phyloP scores from a whole-genome alignment of 2,888 invertebrate genomes.

The Epinotia bilunana region DNA sequence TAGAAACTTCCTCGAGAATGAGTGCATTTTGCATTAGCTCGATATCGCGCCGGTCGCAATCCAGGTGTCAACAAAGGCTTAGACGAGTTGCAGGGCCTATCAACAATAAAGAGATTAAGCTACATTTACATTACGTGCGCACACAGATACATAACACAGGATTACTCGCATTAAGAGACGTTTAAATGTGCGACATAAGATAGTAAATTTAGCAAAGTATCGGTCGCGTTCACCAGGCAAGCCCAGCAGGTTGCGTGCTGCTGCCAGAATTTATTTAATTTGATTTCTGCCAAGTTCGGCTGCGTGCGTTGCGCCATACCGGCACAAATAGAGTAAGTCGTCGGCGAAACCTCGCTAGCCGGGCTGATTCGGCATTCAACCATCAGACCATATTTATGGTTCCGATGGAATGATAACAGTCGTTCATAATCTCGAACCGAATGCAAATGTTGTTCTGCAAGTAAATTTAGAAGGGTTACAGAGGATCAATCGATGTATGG shows the following conservation, averaged over 20 bases:
- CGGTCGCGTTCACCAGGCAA: conserved; percentile 49
- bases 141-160: conserved; percentile 15
- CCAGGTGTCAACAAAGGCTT: conserved; percentile 10
- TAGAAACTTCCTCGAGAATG: background rate
- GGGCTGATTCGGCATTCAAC: conserved; percentile 41
- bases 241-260: conserved; percentile 58
- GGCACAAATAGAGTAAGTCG: conserved; percentile 30
- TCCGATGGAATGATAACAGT: conserved; percentile 53
- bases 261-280: conserved; percentile 63
- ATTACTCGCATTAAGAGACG: conserved; percentile 44
- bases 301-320: conserved; percentile 34
- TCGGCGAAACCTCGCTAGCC: conserved; percentile 20
- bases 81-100: conserved; percentile 1
- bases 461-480: conserved; percentile 42
- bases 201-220: conserved; percentile 54
- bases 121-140: background rate
- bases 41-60: conserved; percentile 1
- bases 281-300: conserved; percentile 57
- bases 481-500: conserved; percentile 34
- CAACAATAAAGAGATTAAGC: conserved; percentile 15
- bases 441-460: conserved; percentile 45
- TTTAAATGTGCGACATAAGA: conserved; percentile 46
- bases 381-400: conserved; percentile 53
- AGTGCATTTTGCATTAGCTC: background rate
- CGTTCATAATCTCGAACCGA: conserved; percentile 43